Percentiles rank a stretch among this genome's conserved stretches.
Evolutionary conservation across 1,140 invertebrate species (phyloP).

Genomic region (Batillaria attramentaria): DNA sequence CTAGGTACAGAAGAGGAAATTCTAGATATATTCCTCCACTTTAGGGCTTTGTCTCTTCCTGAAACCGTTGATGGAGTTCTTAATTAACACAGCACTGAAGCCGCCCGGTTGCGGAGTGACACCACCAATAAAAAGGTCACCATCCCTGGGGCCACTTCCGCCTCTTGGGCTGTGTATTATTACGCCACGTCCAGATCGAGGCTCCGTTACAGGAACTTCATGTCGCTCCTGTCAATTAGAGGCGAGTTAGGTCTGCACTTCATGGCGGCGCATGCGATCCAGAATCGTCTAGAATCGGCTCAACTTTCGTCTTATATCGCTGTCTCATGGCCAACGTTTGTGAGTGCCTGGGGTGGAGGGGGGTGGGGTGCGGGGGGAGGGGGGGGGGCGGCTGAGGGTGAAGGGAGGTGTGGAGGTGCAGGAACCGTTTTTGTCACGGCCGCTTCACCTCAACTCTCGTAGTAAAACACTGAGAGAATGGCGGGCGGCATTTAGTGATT

Average conservation of each 20-base stretch:
- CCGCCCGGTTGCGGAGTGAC: constrained; percentile 23
- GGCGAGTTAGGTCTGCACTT: constrained; percentile 26
- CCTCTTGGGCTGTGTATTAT: constrained; percentile 25
- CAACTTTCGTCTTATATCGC: constrained; percentile 22
- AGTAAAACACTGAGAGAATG: constrained; percentile 7
- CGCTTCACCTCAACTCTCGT: constrained; percentile 6
- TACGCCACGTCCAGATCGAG: constrained; percentile 29
- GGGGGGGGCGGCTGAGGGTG: not conserved
- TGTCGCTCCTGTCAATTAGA: constrained; percentile 30
- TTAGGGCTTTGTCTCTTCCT: no score
- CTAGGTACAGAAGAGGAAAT: no score
- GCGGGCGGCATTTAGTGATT: constrained; percentile 28
- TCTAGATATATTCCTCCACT: no score
- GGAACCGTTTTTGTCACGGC: constrained; percentile 10
- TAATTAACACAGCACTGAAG: constrained; percentile 17
- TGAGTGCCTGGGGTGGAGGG: not conserved
- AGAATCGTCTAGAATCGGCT: not conserved
- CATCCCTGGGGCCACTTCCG: constrained; percentile 24
- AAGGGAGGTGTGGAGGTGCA: not conserved
- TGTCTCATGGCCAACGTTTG: constrained; percentile 18
- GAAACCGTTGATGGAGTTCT: no score
- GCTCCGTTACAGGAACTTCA: constrained; percentile 27
- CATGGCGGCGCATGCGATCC: constrained; percentile 9
- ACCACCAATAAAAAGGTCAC: constrained; percentile 29
- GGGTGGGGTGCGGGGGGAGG: not conserved